Conservation (phyloP, 2,797 vertebrate species). For the Thamnophis elegans region DNA sequence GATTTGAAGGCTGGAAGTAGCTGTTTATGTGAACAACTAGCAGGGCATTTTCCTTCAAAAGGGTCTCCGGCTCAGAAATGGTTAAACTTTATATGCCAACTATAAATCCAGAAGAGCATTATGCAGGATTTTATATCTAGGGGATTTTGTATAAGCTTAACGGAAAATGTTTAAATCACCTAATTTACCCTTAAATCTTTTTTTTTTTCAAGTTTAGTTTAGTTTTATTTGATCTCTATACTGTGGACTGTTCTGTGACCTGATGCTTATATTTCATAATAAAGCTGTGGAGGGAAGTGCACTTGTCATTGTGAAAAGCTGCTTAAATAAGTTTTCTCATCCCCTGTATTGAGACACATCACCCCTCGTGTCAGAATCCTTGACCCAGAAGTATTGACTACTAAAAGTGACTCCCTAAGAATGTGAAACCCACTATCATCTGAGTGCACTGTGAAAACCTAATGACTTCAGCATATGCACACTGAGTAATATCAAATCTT, state of each 20-base stretch:
- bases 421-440: conserved; percentile 77
- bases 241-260: conserved; percentile 75
- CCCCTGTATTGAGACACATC: conserved; percentile 74
- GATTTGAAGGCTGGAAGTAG: conserved; percentile 44
- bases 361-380: conserved; percentile 73
- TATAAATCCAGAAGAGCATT: conserved; percentile 80
- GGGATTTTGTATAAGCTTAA: conserved; percentile 83
- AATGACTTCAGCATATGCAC: conserved; percentile 81
- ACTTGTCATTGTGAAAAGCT: conserved; percentile 74
- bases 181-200: conserved; percentile 80
- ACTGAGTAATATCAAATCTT: conserved; percentile 76
- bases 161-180: conserved; percentile 82
- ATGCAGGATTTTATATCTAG: conserved; percentile 80
- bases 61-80: conserved; percentile 60
- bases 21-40: not conserved
- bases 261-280: conserved; percentile 78
- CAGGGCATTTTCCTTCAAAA: conserved; percentile 27
- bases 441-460: conserved; percentile 73
- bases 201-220: conserved; percentile 57
- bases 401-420: conserved; percentile 73
- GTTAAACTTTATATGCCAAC: conserved; percentile 80
- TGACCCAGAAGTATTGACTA: conserved; percentile 78
- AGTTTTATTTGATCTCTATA: conserved; percentile 73
- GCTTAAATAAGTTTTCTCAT: conserved; percentile 78
- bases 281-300: conserved; percentile 73